A percentile compares a stretch with the other conserved stretches of the same genome.
Conservation (phyloP, 1,140 invertebrate genomes). For the Luehdorfia chinensis region DNA sequence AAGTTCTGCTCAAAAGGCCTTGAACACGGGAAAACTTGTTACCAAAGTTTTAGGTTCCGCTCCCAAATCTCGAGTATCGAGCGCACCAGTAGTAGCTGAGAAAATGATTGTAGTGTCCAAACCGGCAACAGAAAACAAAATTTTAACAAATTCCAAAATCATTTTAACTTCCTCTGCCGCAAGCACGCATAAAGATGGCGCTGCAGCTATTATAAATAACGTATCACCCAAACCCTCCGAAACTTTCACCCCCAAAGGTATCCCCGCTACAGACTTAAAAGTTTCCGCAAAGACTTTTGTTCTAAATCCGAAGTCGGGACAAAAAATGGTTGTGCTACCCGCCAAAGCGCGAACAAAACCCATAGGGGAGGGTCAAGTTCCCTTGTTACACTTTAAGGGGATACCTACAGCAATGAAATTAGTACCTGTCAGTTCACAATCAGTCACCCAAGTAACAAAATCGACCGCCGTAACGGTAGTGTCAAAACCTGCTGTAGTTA, state of each 20-base stretch:
- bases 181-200: constrained; percentile 46
- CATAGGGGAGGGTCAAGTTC: constrained; percentile 53
- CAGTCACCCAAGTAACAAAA: constrained; percentile 40
- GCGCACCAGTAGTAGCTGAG: constrained; percentile 49
- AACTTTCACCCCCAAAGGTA: constrained; percentile 63
- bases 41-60: constrained; percentile 66
- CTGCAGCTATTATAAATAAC: constrained; percentile 36
- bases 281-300: constrained; percentile 72
- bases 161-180: constrained; percentile 55
- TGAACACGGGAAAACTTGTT: constrained; percentile 61
- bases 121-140: constrained; percentile 48
- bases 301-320: constrained; percentile 70
- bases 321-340: constrained; percentile 74
- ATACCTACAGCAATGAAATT: constrained; percentile 68
- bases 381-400: constrained; percentile 68
- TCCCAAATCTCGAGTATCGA: constrained; percentile 42
- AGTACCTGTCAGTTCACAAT: constrained; percentile 65
- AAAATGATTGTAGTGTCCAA: constrained; percentile 75
- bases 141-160: constrained; percentile 53
- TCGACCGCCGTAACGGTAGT: constrained; percentile 43
- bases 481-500: constrained; percentile 50
- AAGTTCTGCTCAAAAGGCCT: constrained; percentile 51
- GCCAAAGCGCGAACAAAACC: constrained; percentile 56
- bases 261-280: constrained; percentile 72
- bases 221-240: constrained; percentile 50